phyloP scores from a whole-genome alignment of 2,888 invertebrate genomes.

The Clostera curtula region DNA sequence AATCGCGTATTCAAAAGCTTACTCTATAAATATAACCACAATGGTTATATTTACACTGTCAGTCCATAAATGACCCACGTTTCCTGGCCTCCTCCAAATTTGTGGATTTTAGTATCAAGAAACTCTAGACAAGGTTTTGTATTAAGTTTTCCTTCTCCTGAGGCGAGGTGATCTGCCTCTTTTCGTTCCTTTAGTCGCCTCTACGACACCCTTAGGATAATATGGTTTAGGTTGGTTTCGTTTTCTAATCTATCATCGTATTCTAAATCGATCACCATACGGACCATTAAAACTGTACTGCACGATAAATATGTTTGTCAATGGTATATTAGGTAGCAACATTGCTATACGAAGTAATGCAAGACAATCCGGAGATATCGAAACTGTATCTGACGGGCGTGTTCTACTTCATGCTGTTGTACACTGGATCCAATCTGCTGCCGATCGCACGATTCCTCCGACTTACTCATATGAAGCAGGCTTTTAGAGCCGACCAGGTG shows the following conservation, averaged over 20 bases:
- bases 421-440: slow-evolving; percentile 97
- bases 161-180: too few relatives aligned
- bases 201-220: too few relatives aligned
- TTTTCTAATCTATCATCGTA: slow-evolving; percentile 8
- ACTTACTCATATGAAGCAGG: slow-evolving; percentile 96
- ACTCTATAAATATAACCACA: too few relatives aligned
- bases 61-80: too few relatives aligned
- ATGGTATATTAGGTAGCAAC: slow-evolving; percentile 87
- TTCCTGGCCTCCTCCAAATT: too few relatives aligned
- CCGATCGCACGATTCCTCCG: slow-evolving; percentile 96
- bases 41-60: too few relatives aligned
- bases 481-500: slow-evolving; percentile 94
- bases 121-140: too few relatives aligned
- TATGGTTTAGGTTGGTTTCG: not conserved
- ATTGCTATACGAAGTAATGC: slow-evolving; percentile 90
- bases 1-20: not conserved
- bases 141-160: too few relatives aligned
- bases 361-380: slow-evolving; percentile 96
- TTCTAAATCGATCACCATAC: too few relatives aligned
- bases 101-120: too few relatives aligned
- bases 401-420: slow-evolving; percentile 99
- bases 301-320: not conserved
- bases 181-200: too few relatives aligned
- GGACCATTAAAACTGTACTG: too few relatives aligned
- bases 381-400: slow-evolving; percentile 96